Evolutionary conservation across 2,797 vertebrate species (phyloP).

Genomic region (Spea hammondii): DNA sequence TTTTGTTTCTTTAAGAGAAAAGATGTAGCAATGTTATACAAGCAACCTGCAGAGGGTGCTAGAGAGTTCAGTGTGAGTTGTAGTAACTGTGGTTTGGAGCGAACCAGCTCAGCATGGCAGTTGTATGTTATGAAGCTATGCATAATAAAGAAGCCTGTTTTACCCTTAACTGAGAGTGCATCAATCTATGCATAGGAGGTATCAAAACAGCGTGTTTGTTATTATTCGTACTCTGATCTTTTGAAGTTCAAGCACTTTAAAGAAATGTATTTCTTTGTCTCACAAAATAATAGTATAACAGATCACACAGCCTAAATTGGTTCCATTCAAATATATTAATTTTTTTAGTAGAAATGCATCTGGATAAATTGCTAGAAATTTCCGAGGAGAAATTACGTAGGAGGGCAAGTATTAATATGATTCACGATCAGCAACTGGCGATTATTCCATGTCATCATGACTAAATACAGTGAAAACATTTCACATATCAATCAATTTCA

Average conservation of each 20-base stretch:
- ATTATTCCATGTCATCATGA: not conserved
- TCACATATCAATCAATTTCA: not conserved
- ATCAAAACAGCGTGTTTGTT: not conserved
- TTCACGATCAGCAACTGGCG: not conserved
- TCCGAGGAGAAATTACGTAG: constrained; percentile 32
- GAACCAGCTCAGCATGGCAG: too few relatives aligned
- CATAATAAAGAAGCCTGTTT: too few relatives aligned
- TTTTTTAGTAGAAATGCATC: not conserved
- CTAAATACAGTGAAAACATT: constrained; percentile 17
- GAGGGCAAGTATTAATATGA: constrained; percentile 11
- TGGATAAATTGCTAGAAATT: constrained; percentile 3
- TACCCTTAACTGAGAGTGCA: too few relatives aligned
- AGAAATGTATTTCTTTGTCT: constrained; percentile 16
- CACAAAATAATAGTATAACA: constrained; percentile 19
- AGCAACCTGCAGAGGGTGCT: too few relatives aligned
- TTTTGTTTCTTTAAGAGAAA: too few relatives aligned
- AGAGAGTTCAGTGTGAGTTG: too few relatives aligned
- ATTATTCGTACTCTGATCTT: constrained; percentile 15
- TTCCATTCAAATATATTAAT: not conserved
- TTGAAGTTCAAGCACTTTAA: constrained; percentile 10
- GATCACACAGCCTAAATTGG: not conserved
- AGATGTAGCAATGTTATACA: too few relatives aligned
- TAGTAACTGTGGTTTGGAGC: too few relatives aligned
- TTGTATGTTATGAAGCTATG: too few relatives aligned
- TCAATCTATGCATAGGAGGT: too few relatives aligned